Evolutionary conservation across 2,888 invertebrate genomes (phyloP), one percentile per base, ranked within the genome.

Genomic region (Tetheella fluctuosa): DNA sequence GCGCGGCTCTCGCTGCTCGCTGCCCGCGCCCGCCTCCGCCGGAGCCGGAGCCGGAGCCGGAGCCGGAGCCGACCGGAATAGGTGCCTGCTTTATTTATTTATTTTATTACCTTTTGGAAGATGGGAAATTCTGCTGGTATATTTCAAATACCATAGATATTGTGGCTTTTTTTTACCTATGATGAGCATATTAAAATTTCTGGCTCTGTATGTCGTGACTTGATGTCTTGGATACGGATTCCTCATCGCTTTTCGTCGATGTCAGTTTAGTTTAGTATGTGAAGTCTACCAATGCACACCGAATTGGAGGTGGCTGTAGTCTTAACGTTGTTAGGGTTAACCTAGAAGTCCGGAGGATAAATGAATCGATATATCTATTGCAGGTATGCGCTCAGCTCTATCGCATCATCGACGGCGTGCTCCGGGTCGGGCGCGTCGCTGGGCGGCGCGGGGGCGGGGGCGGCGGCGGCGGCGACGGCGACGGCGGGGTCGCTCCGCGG

Each of bases 361-460:
- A 23, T 13, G 13, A 15, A 25, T 25, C 25, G 48, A 48, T 25
- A 39, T 57, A 15, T 55, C 20, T 20, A 2, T 59, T 68, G 0
- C 83, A 93, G 94, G 71, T 84, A 95, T 64, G 94, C 95, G 20
- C 80, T 96, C 58, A 95, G 95, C 59, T 95, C 95, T 60, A 96
- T 95, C 60, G 95, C 95, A 20, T 95, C 95, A 54, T 95, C 95
- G 64, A 94, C 94, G 62, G 95, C 94, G 69, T 94, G 94, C 59
- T 73, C 58, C 64, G 65, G 52, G 58, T 65, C 58, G 67, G 71
- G 61, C 57, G 42, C 60, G 60, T 37, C 58, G 52, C 63, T 55
- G 39, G 55, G 55, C 37, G 62, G 63, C n/a, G 20, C 42, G 42
- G 42, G 48, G 52, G 48, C 37, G 63, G 64, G 42, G 53, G 52